Percentiles rank a stretch among this genome's conserved stretches.
phyloP scores from a whole-genome alignment of 2,797 vertebrate genomes.

The Sebastes aleutianus region DNA sequence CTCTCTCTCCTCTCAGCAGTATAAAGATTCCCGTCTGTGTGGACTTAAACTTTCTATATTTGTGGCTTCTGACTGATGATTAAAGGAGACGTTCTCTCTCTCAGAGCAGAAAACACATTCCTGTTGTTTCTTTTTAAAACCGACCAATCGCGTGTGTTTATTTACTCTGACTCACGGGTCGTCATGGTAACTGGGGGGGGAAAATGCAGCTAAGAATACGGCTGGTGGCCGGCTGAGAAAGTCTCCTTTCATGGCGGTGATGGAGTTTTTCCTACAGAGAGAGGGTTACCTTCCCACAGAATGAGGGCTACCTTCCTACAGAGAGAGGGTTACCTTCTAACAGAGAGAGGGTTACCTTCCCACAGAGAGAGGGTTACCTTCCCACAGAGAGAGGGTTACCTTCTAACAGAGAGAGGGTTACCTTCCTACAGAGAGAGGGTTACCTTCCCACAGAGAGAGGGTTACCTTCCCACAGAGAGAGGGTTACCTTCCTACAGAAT shows the following conservation, averaged over 20 bases:
- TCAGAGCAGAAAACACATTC: background rate
- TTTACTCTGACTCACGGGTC: conserved; percentile 62
- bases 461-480: no score
- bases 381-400: conserved; percentile 19
- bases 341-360: background rate
- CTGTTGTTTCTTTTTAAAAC: conserved; percentile 9
- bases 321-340: no score
- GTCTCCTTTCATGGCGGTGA: conserved; percentile 74
- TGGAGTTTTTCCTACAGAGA: conserved; percentile 63
- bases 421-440: conserved; percentile 49
- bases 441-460: no score
- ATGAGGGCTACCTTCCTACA: no score
- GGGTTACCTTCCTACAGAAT: no score
- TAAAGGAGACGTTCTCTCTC: background rate
- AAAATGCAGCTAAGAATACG: conserved; percentile 72
- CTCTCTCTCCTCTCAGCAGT: no score
- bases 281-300: background rate
- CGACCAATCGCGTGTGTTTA: conserved; percentile 52
- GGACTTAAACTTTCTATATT: background rate
- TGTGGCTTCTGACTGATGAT: background rate
- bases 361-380: conserved; percentile 19
- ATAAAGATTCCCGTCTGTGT: background rate
- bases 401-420: no score
- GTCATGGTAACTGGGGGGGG: conserved; percentile 63
- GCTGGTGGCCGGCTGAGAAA: conserved; percentile 38